phyloP scores from a whole-genome alignment of 2,888 invertebrate species.

The Drosophila leonis region DNA sequence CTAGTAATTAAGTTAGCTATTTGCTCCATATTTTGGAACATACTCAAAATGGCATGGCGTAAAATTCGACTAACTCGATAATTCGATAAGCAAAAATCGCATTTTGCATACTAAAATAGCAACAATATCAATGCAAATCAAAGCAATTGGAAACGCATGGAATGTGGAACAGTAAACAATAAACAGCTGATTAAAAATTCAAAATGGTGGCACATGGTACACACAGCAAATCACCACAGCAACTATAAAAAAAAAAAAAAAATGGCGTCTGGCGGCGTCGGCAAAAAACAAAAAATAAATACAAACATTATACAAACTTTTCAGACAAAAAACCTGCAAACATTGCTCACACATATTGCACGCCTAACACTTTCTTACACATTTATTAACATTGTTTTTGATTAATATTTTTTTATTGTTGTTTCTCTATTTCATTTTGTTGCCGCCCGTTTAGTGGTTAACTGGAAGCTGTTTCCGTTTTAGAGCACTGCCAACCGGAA shows the following conservation, averaged over 20 bases:
- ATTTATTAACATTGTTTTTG: background rate
- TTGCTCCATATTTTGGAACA: slow-evolving; percentile 30
- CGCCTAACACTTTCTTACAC: slow-evolving; percentile 46
- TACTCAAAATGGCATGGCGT: slow-evolving; percentile 66
- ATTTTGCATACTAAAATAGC: slow-evolving; percentile 67
- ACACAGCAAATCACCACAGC: slow-evolving; percentile 8
- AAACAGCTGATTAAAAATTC: slow-evolving; percentile 36
- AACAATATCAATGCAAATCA: slow-evolving; percentile 36
- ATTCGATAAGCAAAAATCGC: slow-evolving; percentile 49
- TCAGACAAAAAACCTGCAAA: slow-evolving; percentile 38
- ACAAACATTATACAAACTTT: slow-evolving; percentile 1
- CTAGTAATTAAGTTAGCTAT: slow-evolving; percentile 48
- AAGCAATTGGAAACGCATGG: slow-evolving; percentile 72
- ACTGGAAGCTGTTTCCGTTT: slow-evolving; percentile 84
- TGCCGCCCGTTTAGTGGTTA: slow-evolving; percentile 78
- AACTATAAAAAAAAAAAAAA: slow-evolving; percentile 1
- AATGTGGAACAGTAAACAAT: slow-evolving; percentile 54
- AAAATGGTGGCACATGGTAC: slow-evolving; percentile 51
- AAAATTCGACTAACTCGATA: slow-evolving; percentile 43
- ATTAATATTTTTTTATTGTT: slow-evolving; percentile 26
- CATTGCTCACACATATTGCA: slow-evolving; percentile 67
- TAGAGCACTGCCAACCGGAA: slow-evolving; percentile 61
- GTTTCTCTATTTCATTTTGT: slow-evolving; percentile 26
- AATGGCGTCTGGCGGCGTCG: slow-evolving; percentile 42
- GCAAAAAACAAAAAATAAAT: slow-evolving; percentile 24